A percentile compares a stretch with the other conserved stretches of the same genome.
These are phyloP conservation scores for Sarcophaga carnaria DNA, from an alignment of 2,888 invertebrate species.

Conservation along the genomic window DNA sequence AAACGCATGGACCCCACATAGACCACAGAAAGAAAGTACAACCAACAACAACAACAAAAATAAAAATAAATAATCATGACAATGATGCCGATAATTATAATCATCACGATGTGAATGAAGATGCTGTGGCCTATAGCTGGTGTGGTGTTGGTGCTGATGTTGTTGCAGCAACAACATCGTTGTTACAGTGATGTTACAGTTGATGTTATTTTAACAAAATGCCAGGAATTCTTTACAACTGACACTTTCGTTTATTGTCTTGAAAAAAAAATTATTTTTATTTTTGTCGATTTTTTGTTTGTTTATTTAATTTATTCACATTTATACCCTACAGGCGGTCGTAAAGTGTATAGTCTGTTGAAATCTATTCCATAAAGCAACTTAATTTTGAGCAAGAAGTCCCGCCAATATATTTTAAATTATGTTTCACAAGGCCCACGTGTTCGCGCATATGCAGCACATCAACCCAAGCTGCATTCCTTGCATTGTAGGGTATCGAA, in stretches of 20 bases:
- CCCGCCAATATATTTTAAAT: too few relatives aligned
- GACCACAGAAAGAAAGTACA: slow-evolving; percentile 43
- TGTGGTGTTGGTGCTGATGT: not conserved
- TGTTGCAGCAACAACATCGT: not conserved
- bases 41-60: not conserved
- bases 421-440: too few relatives aligned
- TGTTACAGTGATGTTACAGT: not conserved
- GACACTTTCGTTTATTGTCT: slow-evolving; percentile 61
- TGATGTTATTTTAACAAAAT: slow-evolving; percentile 50
- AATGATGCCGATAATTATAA: slow-evolving; percentile 24
- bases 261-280: not conserved
- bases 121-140: slow-evolving; percentile 19
- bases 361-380: too few relatives aligned
- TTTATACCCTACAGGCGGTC: too few relatives aligned
- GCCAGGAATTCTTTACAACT: slow-evolving; percentile 65
- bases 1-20: slow-evolving; percentile 52
- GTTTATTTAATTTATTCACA: slow-evolving; percentile 7
- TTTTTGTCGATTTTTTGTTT: slow-evolving; percentile 10
- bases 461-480: too few relatives aligned
- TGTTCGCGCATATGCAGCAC: too few relatives aligned
- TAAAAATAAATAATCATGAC: slow-evolving; percentile 15
- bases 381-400: too few relatives aligned
- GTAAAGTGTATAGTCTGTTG: too few relatives aligned
- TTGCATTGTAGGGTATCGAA: too few relatives aligned
- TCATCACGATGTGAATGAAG: not conserved